phyloP scores from a whole-genome alignment of 2,113 vertebrate species.

The Capreolus pygargus region DNA sequence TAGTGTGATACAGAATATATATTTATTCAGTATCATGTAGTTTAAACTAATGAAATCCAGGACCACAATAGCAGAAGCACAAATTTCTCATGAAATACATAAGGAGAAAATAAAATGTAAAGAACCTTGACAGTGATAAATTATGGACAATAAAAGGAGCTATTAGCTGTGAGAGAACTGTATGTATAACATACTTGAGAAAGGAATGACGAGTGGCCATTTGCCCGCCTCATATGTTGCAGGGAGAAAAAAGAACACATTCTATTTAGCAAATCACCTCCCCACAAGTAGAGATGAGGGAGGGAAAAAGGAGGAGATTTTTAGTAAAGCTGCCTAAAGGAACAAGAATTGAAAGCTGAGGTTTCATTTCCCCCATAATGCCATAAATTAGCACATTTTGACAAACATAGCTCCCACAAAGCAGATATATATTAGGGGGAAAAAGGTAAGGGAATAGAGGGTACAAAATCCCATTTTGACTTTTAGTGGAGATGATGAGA shows the following conservation, averaged over 20 bases:
- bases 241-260: constrained; percentile 60
- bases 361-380: constrained; percentile 43
- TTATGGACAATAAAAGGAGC: constrained; percentile 84
- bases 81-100: constrained; percentile 78
- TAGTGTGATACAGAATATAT: constrained; percentile 14
- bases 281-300: constrained; percentile 49
- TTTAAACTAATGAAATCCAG: constrained; percentile 74
- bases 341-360: constrained; percentile 56
- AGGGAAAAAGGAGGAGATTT: neutral
- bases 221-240: constrained; percentile 75
- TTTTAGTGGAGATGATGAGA: constrained; percentile 95
- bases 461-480: constrained; percentile 94
- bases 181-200: constrained; percentile 73
- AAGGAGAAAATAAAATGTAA: constrained; percentile 79
- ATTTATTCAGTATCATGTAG: constrained; percentile 53
- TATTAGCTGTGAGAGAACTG: constrained; percentile 82
- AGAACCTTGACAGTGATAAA: constrained; percentile 84
- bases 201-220: constrained; percentile 80
- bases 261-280: constrained; percentile 77
- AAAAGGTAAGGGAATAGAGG: constrained; percentile 87
- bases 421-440: constrained; percentile 69
- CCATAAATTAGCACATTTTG: constrained; percentile 77
- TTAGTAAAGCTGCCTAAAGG: constrained; percentile 57
- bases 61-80: constrained; percentile 66
- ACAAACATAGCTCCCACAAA: constrained; percentile 77